phyloP scores from a whole-genome alignment of 2,888 invertebrate genomes.

The Chrysomela aeneicollis region DNA sequence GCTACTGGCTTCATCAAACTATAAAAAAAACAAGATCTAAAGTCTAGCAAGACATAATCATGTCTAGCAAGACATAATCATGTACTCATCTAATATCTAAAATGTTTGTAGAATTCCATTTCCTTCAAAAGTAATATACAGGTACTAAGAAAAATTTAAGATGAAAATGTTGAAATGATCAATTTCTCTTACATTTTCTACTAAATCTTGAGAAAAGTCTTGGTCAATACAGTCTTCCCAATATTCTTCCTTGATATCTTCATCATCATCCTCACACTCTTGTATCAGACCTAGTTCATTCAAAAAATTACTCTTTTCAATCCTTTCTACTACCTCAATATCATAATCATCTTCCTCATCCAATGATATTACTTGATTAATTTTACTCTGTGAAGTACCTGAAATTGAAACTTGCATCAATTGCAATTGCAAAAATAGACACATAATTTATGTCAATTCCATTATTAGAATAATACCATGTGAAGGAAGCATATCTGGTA shows the following conservation, averaged over 20 bases:
- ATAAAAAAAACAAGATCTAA: slow-evolving; percentile 32
- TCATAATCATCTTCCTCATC: slow-evolving; percentile 35
- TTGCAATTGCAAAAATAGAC: too few species aligned
- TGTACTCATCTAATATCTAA: too few species aligned
- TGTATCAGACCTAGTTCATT: slow-evolving; percentile 56
- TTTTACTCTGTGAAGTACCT: slow-evolving; percentile 55
- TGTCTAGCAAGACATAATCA: too few species aligned
- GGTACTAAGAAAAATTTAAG: too few species aligned
- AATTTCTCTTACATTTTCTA: slow-evolving; percentile 32
- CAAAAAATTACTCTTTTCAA: slow-evolving; percentile 54
- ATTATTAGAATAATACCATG: too few species aligned
- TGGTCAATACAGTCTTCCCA: slow-evolving; percentile 53
- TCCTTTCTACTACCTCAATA: slow-evolving; percentile 42
- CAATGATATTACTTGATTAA: slow-evolving; percentile 30
- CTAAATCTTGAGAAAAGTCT: slow-evolving; percentile 41
- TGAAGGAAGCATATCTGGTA: too few species aligned
- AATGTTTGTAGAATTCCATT: too few species aligned
- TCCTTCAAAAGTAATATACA: too few species aligned
- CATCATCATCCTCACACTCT: slow-evolving; percentile 52
- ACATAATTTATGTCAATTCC: too few species aligned
- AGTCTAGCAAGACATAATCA: too few species aligned
- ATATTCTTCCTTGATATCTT: slow-evolving; percentile 48
- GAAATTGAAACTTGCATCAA: neutral
- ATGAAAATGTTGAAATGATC: neutral
- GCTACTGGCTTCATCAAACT: slow-evolving; percentile 47